Conservation (phyloP, 2,797 vertebrate genomes). For the Gallinago stenura region DNA sequence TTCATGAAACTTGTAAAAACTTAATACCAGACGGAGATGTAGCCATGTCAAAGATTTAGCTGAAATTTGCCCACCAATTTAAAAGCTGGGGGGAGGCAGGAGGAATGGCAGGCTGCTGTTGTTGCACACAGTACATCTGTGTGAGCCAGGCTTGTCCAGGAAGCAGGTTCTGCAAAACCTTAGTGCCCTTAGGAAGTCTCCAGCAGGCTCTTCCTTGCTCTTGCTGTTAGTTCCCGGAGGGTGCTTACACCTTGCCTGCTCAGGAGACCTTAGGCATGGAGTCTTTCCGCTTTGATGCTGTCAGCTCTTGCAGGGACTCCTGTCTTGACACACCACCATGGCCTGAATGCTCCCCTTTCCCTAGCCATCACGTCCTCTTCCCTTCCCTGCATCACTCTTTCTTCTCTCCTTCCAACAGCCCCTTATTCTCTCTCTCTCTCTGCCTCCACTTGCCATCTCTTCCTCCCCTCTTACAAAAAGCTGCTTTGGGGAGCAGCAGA, state of each 20-base stretch:
- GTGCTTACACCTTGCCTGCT: background rate
- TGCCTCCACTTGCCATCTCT: background rate
- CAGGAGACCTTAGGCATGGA: background rate
- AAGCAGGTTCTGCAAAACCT: background rate
- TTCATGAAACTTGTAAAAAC: background rate
- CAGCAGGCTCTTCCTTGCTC: background rate
- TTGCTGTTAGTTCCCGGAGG: background rate
- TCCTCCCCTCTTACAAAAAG: background rate
- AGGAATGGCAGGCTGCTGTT: background rate
- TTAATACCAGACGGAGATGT: background rate
- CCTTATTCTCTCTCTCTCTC: background rate
- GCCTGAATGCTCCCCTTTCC: background rate
- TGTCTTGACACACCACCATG: background rate
- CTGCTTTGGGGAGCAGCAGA: background rate
- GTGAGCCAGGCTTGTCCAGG: background rate
- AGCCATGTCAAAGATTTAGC: background rate
- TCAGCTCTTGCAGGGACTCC: background rate
- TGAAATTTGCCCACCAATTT: background rate
- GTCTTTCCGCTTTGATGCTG: background rate
- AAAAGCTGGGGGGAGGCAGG: background rate
- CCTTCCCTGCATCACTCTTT: background rate
- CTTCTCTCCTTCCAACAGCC: background rate
- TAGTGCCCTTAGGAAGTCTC: background rate
- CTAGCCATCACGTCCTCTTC: background rate
- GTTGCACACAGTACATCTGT: rapidly evolving